Evolutionary conservation across 2,797 vertebrate genomes (phyloP), one percentile per base, ranked within the genome.

Genomic region (Eulemur rubriventer): DNA sequence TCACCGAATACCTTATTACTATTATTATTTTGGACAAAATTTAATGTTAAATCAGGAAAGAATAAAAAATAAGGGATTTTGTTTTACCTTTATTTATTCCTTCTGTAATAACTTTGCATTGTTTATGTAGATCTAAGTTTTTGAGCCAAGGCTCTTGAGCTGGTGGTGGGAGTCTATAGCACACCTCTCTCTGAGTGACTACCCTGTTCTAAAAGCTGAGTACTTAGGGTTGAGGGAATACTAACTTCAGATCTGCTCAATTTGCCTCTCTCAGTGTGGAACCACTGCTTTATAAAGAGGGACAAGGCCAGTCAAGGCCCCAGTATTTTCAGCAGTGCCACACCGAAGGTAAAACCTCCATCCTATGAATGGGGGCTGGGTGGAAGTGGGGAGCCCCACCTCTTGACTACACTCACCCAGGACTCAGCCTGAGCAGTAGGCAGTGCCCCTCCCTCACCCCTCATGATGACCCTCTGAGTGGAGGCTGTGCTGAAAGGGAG

Each of bases 31-130:
- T 41, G 7, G 70, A 65, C 33, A 92, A 52, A 26, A 59, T 67
- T 94, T 83, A 79, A n/a, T 81, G n/a, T 81, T 76, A 69, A 63
- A 24, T 72, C 55, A 91, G 41, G 87, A 94, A 94, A 82, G 26
- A 46, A 72, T 72, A 89, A 84, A 30, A 92, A 81, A 88, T 18
- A 72, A 57, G 65, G 24, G 24, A 59, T 73, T 83, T 94, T 88
- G 46, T 88, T 89, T 94, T 91, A 61, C 28, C 7, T 86, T 93
- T 18, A 75, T 76, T 94, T 92, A 48, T 96, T 91, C 33, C 35
- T 92, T 90, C 73, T 73, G 26, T 79, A 89, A 79, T 14, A 33
- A 33, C 16, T 89, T 63, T 76, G 12, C 13, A 52, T 89, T 82
- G 18, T 46, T 70, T 67, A 43, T 76, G 61, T 61, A 59, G 57